Evolutionary conservation across 2,797 vertebrate genomes (phyloP).

Genomic region (Sebastes vulpes): DNA sequence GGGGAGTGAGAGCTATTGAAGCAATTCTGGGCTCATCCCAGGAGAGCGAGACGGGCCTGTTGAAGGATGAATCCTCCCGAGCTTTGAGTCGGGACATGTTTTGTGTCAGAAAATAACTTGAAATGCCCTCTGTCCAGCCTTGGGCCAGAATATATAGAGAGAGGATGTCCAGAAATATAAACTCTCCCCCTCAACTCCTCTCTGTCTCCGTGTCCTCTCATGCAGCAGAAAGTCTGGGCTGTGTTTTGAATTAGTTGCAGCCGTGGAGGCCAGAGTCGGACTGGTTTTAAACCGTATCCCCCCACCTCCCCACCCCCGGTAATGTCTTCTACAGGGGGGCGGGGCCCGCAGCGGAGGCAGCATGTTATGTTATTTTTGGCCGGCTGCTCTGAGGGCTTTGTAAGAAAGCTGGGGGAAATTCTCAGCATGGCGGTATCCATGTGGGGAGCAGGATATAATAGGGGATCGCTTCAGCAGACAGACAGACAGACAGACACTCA

Average conservation of each 20-base stretch:
- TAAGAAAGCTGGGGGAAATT: conserved; percentile 82
- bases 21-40: conserved; percentile 71
- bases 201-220: conserved; percentile 36
- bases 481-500: conserved; percentile 52
- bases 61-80: conserved; percentile 84
- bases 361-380: conserved; percentile 86
- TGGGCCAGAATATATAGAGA: conserved; percentile 53
- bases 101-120: conserved; percentile 78
- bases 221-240: conserved; percentile 65
- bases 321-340: conserved; percentile 78
- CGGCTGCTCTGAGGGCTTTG: conserved; percentile 78
- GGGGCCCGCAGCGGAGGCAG: conserved; percentile 67
- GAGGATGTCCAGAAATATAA: conserved; percentile 74
- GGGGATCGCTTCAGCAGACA: conserved; percentile 72
- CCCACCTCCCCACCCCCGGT: conserved; percentile 22
- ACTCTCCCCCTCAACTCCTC: conserved; percentile 44
- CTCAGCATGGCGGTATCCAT: conserved; percentile 79
- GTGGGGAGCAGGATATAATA: conserved; percentile 80
- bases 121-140: conserved; percentile 73
- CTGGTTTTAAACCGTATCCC: conserved; percentile 57
- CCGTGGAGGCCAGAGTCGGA: conserved; percentile 65
- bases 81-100: conserved; percentile 72
- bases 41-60: conserved; percentile 44
- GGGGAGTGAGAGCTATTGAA: conserved; percentile 58
- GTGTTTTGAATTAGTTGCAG: conserved; percentile 83